Evolutionary conservation across 2,797 vertebrate genomes (phyloP).

Genomic region (Sebastolobus alascanus): DNA sequence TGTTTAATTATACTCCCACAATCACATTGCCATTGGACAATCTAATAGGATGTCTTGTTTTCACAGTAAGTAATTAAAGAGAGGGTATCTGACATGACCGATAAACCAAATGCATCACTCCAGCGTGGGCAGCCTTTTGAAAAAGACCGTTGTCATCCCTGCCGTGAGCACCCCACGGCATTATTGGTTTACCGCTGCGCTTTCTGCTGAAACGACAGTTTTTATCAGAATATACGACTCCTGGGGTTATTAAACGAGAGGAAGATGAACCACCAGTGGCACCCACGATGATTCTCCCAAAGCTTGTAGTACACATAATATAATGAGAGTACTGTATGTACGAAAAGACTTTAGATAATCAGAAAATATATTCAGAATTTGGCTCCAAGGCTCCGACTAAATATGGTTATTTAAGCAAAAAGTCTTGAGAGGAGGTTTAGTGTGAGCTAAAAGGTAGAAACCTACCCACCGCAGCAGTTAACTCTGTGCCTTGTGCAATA

Average conservation of each 20-base stretch:
- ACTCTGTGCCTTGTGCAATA: conserved; percentile 3
- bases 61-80: conserved; percentile 18
- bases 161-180: conserved; percentile 21
- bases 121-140: not conserved
- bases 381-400: not conserved
- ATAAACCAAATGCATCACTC: conserved; percentile 5
- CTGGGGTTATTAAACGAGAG: conserved; percentile 48
- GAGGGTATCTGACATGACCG: conserved; percentile 2
- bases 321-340: not conserved
- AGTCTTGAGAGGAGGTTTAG: not conserved
- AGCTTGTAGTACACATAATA: not conserved
- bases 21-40: not conserved
- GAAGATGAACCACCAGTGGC: conserved; percentile 30
- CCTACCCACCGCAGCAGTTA: not conserved
- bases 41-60: conserved; percentile 15
- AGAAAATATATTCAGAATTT: not conserved
- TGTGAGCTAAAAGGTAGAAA: not conserved
- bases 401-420: too few relatives aligned
- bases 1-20: not conserved
- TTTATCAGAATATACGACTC: conserved; percentile 32
- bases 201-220: conserved; percentile 58
- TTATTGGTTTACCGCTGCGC: conserved; percentile 37
- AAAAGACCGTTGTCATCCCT: conserved; percentile 25
- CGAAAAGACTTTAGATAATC: not conserved
- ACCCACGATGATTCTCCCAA: conserved; percentile 2